These are phyloP conservation scores for Austrolebias charrua DNA, from an alignment of 2,797 vertebrate species.

Conservation along the genomic window DNA sequence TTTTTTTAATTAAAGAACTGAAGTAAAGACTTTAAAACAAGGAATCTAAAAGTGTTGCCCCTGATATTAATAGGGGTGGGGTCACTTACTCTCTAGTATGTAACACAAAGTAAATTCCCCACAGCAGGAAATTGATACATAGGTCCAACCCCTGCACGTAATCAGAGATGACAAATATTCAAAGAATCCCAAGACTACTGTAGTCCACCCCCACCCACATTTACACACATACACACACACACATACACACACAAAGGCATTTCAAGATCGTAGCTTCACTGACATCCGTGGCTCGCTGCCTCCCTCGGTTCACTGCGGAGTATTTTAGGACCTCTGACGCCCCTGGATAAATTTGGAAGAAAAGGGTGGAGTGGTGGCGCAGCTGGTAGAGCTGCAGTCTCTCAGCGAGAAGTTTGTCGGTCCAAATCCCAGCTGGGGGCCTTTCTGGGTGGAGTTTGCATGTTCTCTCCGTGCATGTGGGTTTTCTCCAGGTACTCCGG, in stretches of 20 bases:
- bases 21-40: neutral
- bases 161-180: constrained; percentile 39
- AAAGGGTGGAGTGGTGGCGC: no score
- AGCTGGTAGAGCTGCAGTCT: no score
- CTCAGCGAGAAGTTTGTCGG: no score
- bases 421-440: no score
- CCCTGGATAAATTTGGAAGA: constrained; percentile 15
- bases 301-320: constrained; percentile 20
- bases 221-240: no score
- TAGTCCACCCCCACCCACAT: neutral
- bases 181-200: constrained; percentile 45
- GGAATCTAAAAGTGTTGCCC: neutral
- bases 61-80: neutral
- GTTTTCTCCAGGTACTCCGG: no score
- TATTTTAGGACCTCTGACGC: constrained; percentile 38
- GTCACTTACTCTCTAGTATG: neutral
- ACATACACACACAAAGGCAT: constrained; percentile 45
- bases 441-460: no score
- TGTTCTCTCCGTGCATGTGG: no score
- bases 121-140: constrained; percentile 23
- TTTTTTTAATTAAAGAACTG: no score
- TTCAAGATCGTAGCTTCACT: constrained; percentile 28
- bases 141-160: constrained; percentile 5
- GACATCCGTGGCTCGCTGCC: constrained; percentile 34
- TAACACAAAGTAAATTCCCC: constrained; percentile 11